phyloP scores from a whole-genome alignment of 2,888 invertebrate species.

The Tinea semifulvella region DNA sequence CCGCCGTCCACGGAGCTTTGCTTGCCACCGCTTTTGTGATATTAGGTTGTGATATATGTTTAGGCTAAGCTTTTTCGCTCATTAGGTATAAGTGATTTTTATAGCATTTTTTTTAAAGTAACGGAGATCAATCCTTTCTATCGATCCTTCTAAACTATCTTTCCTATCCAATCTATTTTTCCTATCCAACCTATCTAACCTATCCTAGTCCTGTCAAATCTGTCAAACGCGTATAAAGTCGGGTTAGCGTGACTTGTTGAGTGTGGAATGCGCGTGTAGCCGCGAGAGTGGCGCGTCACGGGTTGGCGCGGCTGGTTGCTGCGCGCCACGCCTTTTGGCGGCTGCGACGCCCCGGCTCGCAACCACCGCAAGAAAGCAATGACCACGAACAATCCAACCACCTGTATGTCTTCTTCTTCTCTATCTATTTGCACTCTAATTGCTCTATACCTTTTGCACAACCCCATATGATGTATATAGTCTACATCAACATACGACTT shows the following conservation, averaged over 20 bases:
- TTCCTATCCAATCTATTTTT: conserved; percentile 16
- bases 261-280: conserved; percentile 45
- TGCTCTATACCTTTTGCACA: conserved; percentile 15
- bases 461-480: not conserved
- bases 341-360: conserved; percentile 66
- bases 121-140: conserved; percentile 33
- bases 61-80: conserved; percentile 59
- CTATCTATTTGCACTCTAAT: conserved; percentile 34
- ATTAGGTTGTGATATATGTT: conserved; percentile 60
- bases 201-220: not conserved
- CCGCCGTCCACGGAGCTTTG: conserved; percentile 64
- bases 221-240: conserved; percentile 17
- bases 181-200: not conserved
- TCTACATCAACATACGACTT: no score
- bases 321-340: conserved; percentile 78
- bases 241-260: conserved; percentile 34
- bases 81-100: conserved; percentile 23
- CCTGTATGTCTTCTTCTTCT: conserved; percentile 59
- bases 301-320: conserved; percentile 75
- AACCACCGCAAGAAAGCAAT: conserved; percentile 58
- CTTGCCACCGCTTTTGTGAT: conserved; percentile 63
- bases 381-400: conserved; percentile 64
- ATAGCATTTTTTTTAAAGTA: conserved; percentile 21
- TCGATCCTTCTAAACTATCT: conserved; percentile 27
- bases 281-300: conserved; percentile 72